A percentile compares a stretch with the other conserved stretches of the same genome.
Evolutionary conservation across 1,140 invertebrate genomes (phyloP).

Genomic region (Cotesia vestalis): DNA sequence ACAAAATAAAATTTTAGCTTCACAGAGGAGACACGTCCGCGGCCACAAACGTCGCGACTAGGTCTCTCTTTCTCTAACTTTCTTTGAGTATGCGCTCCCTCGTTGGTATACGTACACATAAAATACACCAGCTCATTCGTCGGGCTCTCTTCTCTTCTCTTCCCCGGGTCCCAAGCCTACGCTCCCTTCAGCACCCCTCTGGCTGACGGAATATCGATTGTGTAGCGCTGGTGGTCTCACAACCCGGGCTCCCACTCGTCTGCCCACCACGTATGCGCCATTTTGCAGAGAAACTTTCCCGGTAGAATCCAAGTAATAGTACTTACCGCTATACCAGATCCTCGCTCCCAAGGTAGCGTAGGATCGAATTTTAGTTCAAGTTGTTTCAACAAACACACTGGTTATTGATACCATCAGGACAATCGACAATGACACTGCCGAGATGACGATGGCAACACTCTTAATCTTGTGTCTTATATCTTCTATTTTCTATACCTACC

Average conservation of each 20-base stretch:
- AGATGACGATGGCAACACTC: not conserved
- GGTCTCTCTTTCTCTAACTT: conserved; percentile 32
- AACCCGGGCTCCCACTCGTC: conserved; percentile 20
- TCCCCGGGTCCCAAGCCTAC: not conserved
- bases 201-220: conserved; percentile 35
- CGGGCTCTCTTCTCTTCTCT: conserved; percentile 18
- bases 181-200: conserved; percentile 12
- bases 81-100: conserved; percentile 10
- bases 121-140: not conserved
- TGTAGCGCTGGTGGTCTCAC: conserved; percentile 23
- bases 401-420: no score
- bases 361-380: no score
- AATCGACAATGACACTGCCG: no score
- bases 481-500: not conserved
- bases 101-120: not conserved
- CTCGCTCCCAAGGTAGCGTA: no score
- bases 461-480: not conserved
- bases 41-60: conserved; percentile 23
- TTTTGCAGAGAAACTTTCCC: conserved; percentile 29
- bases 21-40: not conserved
- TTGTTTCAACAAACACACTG: no score
- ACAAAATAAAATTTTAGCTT: not conserved
- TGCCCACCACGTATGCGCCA: conserved; percentile 31
- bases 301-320: not conserved
- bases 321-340: no score